Conservation (phyloP, 2,797 vertebrate genomes). For the Catharus ustulatus region DNA sequence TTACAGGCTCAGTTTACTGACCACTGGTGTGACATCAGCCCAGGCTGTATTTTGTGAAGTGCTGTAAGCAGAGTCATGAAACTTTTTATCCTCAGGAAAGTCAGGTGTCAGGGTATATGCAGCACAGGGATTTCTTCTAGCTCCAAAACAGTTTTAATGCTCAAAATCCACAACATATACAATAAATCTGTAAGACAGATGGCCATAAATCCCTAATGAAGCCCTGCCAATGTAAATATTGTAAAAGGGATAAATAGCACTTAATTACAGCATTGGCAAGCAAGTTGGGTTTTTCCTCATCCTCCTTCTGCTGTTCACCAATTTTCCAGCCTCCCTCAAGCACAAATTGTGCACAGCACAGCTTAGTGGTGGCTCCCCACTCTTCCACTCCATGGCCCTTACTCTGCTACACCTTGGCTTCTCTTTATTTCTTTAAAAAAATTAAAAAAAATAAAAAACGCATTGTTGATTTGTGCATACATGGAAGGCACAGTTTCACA, state of each 20-base stretch:
- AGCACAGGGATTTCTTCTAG: background rate
- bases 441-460: background rate
- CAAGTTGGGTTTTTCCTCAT: background rate
- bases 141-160: slow-evolving; percentile 6
- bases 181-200: slow-evolving; percentile 43
- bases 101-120: background rate
- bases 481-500: background rate
- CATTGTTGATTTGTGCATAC: background rate
- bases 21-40: background rate
- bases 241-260: slow-evolving; percentile 41
- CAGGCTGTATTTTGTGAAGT: background rate
- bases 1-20: background rate
- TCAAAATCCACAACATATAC: slow-evolving; percentile 5
- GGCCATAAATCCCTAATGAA: slow-evolving; percentile 51
- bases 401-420: background rate
- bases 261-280: slow-evolving; percentile 35
- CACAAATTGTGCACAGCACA: accelerated
- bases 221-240: slow-evolving; percentile 40
- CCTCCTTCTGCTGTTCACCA: background rate
- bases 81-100: background rate
- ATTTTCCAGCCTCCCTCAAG: background rate
- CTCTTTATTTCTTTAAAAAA: background rate
- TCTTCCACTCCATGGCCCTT: background rate
- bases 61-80: background rate
- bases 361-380: background rate